These are phyloP conservation scores for Petrocephalus microphthalmus DNA, from an alignment of 2,113 vertebrate genomes.

Conservation along the genomic window DNA sequence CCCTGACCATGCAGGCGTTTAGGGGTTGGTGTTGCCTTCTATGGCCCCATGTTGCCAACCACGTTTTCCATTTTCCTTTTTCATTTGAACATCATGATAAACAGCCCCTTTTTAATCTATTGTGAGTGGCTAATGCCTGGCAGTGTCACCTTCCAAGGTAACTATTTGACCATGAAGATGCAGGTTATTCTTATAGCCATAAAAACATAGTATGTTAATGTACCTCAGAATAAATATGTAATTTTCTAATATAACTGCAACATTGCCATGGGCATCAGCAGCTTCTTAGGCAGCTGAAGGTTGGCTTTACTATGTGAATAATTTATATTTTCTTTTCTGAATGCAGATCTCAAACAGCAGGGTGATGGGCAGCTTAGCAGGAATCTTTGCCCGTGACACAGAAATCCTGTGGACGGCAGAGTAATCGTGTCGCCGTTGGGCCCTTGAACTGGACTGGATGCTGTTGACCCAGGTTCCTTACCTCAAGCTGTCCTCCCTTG, in stretches of 20 bases:
- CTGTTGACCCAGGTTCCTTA: neutral
- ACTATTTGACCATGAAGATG: neutral
- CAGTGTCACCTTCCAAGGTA: neutral
- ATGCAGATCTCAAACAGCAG: neutral
- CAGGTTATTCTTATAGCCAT: neutral
- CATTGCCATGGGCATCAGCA: neutral
- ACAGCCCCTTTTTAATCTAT: neutral
- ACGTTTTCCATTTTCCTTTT: neutral
- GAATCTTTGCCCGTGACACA: neutral
- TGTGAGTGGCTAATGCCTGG: neutral
- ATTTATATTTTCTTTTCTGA: neutral
- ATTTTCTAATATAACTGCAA: neutral
- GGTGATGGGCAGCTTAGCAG: neutral
- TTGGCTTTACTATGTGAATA: neutral
- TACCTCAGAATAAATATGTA: neutral
- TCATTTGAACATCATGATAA: neutral
- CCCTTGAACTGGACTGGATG: neutral
- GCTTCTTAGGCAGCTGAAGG: neutral
- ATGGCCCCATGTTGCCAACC: neutral
- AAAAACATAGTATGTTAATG: neutral
- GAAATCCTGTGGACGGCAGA: too few species aligned
- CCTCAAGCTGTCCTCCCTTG: neutral
- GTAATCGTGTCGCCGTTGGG: neutral
- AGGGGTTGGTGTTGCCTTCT: neutral
- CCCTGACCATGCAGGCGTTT: neutral